A percentile compares a stretch with the other conserved stretches of the same genome.
Conservation (phyloP, 2,888 invertebrate species). For the Copidosoma aretas region DNA sequence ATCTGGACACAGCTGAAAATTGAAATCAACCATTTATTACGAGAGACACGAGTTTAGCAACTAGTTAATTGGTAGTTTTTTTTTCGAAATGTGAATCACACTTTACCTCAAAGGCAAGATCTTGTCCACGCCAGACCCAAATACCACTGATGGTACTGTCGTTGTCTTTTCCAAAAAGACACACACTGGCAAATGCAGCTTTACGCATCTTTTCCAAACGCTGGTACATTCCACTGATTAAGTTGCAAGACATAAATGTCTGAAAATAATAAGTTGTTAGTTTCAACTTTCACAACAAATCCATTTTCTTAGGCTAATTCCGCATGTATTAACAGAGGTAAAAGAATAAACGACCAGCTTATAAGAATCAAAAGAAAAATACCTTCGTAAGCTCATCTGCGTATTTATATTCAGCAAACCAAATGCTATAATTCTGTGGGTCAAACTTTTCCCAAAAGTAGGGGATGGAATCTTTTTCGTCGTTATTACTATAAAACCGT, state of each 20-base stretch:
- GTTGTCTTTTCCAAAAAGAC: slow-evolving; percentile 91
- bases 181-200: slow-evolving; percentile 91
- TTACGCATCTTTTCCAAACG: slow-evolving; percentile 98
- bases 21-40: background rate
- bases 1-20: slow-evolving; percentile 79
- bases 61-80: too few species aligned
- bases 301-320: too few species aligned
- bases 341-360: background rate
- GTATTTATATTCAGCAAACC: slow-evolving; percentile 97
- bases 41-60: too few species aligned
- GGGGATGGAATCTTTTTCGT: slow-evolving; percentile 89
- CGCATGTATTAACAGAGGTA: too few species aligned
- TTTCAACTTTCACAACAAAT: background rate
- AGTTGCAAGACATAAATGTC: slow-evolving; percentile 98
- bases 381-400: slow-evolving; percentile 84
- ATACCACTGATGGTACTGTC: slow-evolving; percentile 93
- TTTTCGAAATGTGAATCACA: too few species aligned
- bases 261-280: slow-evolving; percentile 33
- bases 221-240: slow-evolving; percentile 98
- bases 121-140: slow-evolving; percentile 98
- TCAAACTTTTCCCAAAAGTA: slow-evolving; percentile 99
- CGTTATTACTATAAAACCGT: slow-evolving; percentile 95
- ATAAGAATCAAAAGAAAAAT: slow-evolving; percentile 11
- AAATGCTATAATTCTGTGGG: slow-evolving; percentile 93
- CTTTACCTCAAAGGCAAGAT: slow-evolving; percentile 76